Evolutionary conservation across 2,113 vertebrate genomes (phyloP).

Genomic region (Pimephales promelas): DNA sequence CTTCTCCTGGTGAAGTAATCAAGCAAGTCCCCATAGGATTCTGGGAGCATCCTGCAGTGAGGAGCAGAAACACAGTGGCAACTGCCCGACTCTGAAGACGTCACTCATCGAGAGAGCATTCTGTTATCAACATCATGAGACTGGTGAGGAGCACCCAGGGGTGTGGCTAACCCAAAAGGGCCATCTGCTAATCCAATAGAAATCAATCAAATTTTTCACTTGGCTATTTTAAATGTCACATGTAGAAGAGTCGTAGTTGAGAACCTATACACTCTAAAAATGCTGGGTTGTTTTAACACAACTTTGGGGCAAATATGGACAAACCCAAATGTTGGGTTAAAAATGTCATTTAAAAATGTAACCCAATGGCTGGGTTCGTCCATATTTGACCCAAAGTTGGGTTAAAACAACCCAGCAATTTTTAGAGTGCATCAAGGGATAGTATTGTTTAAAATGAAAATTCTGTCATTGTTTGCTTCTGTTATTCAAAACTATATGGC

Average conservation of each 20-base stretch:
- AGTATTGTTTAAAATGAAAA: background rate
- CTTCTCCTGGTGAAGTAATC: conserved; percentile 34
- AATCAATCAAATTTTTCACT: background rate
- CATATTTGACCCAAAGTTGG: too few relatives aligned
- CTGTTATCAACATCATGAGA: background rate
- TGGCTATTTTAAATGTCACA: background rate
- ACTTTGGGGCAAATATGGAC: too few relatives aligned
- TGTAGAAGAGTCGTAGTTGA: background rate
- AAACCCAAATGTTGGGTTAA: too few relatives aligned
- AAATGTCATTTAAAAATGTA: too few relatives aligned
- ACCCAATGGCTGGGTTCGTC: too few relatives aligned
- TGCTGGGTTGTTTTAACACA: too few relatives aligned
- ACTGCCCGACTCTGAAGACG: background rate
- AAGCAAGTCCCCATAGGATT: conserved; percentile 3
- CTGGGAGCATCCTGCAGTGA: background rate
- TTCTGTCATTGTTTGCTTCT: background rate
- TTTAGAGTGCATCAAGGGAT: too few relatives aligned
- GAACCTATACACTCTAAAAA: too few relatives aligned
- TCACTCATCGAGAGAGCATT: background rate
- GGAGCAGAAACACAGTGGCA: background rate
- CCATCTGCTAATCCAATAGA: background rate
- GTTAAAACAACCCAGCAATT: too few relatives aligned
- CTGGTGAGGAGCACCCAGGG: background rate
- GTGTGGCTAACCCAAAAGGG: background rate
- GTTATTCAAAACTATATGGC: too few relatives aligned